phyloP scores from a whole-genome alignment of 2,113 vertebrate species.

The Amazona vittata region DNA sequence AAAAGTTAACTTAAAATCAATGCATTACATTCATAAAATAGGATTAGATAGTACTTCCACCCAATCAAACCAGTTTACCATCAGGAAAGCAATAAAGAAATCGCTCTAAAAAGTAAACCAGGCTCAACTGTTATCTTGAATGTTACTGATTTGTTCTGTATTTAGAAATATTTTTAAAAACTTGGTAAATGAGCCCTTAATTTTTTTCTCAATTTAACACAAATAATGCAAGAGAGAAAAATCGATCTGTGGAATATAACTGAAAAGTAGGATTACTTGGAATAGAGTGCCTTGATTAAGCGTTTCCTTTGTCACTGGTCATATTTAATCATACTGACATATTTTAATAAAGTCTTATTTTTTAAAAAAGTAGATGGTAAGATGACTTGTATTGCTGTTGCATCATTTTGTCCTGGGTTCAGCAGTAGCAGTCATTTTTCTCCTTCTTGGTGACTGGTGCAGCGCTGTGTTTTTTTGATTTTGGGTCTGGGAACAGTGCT shows the following conservation, averaged over 20 bases:
- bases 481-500: too few relatives aligned
- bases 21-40: background rate
- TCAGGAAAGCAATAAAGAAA: background rate
- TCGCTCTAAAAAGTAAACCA: background rate
- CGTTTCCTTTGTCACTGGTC: background rate
- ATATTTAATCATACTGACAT: background rate
- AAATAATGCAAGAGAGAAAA: background rate
- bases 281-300: background rate
- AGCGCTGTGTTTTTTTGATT: too few relatives aligned
- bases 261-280: background rate
- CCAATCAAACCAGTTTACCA: background rate
- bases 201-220: background rate
- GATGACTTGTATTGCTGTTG: background rate
- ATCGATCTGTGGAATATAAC: background rate
- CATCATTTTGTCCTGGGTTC: background rate
- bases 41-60: background rate
- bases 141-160: background rate
- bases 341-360: background rate
- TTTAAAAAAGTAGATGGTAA: background rate
- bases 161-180: background rate
- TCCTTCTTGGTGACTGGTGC: too few relatives aligned
- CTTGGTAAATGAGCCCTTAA: background rate
- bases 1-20: background rate
- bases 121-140: background rate
- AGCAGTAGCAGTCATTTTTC: too few relatives aligned